These are phyloP conservation scores for Dendropsophus ebraccatus DNA, from an alignment of 2,113 vertebrate genomes.

Conservation along the genomic window DNA sequence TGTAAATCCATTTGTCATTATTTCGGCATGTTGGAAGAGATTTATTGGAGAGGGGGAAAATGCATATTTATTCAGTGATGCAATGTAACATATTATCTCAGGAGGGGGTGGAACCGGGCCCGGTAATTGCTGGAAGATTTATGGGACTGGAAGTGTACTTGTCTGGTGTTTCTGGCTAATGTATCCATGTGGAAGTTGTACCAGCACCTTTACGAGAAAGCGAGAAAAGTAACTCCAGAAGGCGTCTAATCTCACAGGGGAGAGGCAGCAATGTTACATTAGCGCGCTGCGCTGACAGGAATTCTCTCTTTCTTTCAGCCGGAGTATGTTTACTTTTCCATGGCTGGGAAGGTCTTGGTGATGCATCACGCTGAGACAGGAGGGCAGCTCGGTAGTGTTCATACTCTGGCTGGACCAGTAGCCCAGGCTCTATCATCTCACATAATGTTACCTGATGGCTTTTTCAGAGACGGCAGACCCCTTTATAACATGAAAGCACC, in stretches of 20 bases:
- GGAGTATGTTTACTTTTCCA: constrained; percentile 55
- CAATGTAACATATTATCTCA: constrained; percentile 60
- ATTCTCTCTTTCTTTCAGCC: background rate
- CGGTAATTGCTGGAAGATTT: constrained; percentile 56
- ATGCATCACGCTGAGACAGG: constrained; percentile 48
- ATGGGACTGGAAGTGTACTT: constrained; percentile 53
- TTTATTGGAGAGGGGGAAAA: constrained; percentile 49
- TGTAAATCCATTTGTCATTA: background rate
- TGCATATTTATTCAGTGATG: rapidly evolving
- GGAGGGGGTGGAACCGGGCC: background rate
- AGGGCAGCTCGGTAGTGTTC: constrained; percentile 14
- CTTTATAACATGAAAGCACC: background rate
- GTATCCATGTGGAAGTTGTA: constrained; percentile 40
- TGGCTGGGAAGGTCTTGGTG: constrained; percentile 35
- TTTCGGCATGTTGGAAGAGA: constrained; percentile 46
- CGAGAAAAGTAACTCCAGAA: constrained; percentile 56
- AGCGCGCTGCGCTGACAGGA: constrained; percentile 39
- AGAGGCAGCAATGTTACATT: background rate
- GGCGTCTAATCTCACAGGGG: constrained; percentile 58
- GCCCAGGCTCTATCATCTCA: background rate
- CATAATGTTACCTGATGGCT: background rate
- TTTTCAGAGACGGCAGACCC: constrained; percentile 28
- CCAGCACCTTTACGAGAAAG: constrained; percentile 58
- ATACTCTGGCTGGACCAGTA: constrained; percentile 35
- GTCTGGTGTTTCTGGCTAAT: constrained; percentile 58